Evolutionary conservation across 2,888 invertebrate genomes (phyloP).

Genomic region (Brachylomia viminalis): DNA sequence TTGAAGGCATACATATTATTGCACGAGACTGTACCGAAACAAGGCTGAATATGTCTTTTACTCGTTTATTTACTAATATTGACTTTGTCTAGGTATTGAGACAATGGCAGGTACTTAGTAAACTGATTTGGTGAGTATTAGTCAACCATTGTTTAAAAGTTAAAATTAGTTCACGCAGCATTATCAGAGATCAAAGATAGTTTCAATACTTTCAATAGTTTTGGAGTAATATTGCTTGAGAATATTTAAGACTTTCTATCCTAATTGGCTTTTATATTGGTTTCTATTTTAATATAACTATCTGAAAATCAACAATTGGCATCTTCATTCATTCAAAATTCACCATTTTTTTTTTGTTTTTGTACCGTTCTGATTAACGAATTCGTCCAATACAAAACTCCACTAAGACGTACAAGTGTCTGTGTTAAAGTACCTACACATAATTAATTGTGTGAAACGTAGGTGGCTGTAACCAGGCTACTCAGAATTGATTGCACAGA

Average conservation of each 20-base stretch:
- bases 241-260: conserved; percentile 14
- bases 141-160: conserved; percentile 22
- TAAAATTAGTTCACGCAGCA: conserved; percentile 19
- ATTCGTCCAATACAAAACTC: not conserved
- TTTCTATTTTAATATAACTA: not conserved
- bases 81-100: not conserved
- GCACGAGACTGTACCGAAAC: not conserved
- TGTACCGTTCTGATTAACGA: not conserved
- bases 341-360: conserved; percentile 39
- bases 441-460: conserved; percentile 16
- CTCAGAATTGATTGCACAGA: conserved; percentile 31
- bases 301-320: conserved; percentile 51
- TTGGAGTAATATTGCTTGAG: not conserved
- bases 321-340: conserved; percentile 64
- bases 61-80: conserved; percentile 1
- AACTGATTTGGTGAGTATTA: not conserved
- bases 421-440: not conserved
- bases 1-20: not conserved
- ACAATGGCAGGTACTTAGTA: not conserved
- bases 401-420: not conserved
- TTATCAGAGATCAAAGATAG: conserved; percentile 27
- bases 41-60: not conserved
- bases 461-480: conserved; percentile 8
- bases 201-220: conserved; percentile 1
- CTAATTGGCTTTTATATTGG: conserved; percentile 29